Conservation (phyloP, 2,888 invertebrate genomes). For the Eilema depressum region DNA sequence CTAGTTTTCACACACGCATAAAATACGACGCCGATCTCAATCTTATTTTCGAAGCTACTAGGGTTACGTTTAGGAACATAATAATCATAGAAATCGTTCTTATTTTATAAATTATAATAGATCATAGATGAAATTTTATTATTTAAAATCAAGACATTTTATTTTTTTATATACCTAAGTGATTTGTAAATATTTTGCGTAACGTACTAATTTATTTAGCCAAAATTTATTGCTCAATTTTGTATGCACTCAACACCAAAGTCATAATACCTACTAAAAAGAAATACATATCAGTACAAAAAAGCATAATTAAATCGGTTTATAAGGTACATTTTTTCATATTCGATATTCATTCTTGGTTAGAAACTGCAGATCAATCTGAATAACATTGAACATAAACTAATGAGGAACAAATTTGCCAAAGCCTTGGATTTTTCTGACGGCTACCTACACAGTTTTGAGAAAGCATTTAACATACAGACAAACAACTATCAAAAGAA, state of each 20-base stretch:
- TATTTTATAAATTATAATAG: slow-evolving; percentile 72
- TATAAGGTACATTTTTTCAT: slow-evolving; percentile 25
- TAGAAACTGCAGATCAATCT: neutral
- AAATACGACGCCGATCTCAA: slow-evolving; percentile 82
- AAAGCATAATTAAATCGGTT: slow-evolving; percentile 73
- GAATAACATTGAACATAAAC: neutral
- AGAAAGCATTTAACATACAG: neutral
- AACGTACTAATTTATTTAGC: slow-evolving; percentile 82
- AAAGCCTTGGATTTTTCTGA: neutral
- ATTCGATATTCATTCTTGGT: slow-evolving; percentile 11
- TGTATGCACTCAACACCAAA: slow-evolving; percentile 85
- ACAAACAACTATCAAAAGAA: neutral
- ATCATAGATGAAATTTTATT: slow-evolving; percentile 69
- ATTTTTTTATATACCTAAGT: slow-evolving; percentile 67
- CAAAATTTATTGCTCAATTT: slow-evolving; percentile 86
- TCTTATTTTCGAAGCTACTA: slow-evolving; percentile 84
- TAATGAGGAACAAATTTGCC: neutral
- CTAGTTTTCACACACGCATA: slow-evolving; percentile 60
- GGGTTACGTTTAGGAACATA: slow-evolving; percentile 70
- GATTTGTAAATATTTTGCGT: slow-evolving; percentile 74
- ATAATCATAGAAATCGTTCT: slow-evolving; percentile 63
- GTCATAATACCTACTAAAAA: slow-evolving; percentile 78
- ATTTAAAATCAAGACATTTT: slow-evolving; percentile 81
- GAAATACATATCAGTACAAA: slow-evolving; percentile 84
- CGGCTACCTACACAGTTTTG: neutral